Evolutionary conservation across 2,113 vertebrate species (phyloP), one percentile per base, ranked within the genome.

Genomic region (Rhinoptilus africanus): DNA sequence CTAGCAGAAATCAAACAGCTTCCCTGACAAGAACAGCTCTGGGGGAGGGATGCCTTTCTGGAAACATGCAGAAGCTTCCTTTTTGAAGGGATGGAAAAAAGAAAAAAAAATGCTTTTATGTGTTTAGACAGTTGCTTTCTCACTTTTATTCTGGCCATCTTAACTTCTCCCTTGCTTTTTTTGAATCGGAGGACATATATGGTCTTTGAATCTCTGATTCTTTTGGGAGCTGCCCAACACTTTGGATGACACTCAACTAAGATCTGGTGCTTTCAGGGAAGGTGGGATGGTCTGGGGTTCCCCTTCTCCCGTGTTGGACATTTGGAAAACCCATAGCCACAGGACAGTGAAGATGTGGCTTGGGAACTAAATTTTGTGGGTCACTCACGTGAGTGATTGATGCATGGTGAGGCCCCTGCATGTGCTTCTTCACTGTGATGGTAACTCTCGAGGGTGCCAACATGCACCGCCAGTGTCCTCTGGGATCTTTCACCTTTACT

Each of bases 391-490:
- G 14, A 74, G 27, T 0, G 0, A 35, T 20, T 37, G 9, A 19
- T 16, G 5, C 24, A 15, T 2, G 39, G 27, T 21, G 6, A 81
- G 14, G 35, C 16, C 51, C 12, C n/a, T 56, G 32, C 28, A 8
- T 0, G 0, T 1, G 2, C 19, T 57, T 54, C 32, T 69, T 71
- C 0, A 0, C 14, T 66, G 48, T 71, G 43, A 64, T 12, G 8
- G 30, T 17, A 77, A 51, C 7, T n/a, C 24, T 10, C 5, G 10
- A 68, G 30, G 8, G 24, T 81, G 53, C 20, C 23, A 73, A 28
- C 3, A 23, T 3, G 10, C 9, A 32, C 8, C 15, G 20, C 6
- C 45, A 23, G 11, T 20, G 34, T 45, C 39, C 35, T 32, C 30
- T 66, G 34, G 27, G 16, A n/a, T 60, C 23, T 51, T 51, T 59